Base-by-base conservation (phyloP, 2,888 invertebrate genomes). In the Chrysolina oricalcia region DNA sequence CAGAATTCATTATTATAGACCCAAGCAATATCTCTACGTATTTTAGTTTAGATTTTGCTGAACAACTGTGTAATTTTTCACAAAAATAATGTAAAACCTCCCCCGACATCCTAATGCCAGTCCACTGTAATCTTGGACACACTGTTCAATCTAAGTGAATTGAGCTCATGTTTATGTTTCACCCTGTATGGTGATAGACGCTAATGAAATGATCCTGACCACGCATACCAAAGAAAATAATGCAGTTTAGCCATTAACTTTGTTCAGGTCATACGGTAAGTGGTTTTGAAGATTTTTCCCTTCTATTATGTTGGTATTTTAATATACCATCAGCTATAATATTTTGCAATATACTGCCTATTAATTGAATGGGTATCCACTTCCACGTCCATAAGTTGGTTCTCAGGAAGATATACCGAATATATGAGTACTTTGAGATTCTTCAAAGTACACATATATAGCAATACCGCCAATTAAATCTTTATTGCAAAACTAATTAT, bases 311-410 rank as follows among this genome's bases (percentile, higher is more conserved):
- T 71, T 74, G 78, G 71, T 71, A 76, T 78, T 76, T 76, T 76
- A 75, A 73, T 75, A 66, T 62, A 64, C 72, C 70, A 59, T 62
- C 50, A 72, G 71, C 67, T 62, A 69, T 73, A 69, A 75, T 73
- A 76, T 75, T 73, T 75, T 59, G 74, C 73, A 73, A 78, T 78
- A 74, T 74, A 73, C 72, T 65, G 53, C 59, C 73, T 66, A 72
- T 74, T 76, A 78, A 76, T 72, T 76, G 72, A 72, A 75, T 72
- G 41, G 69, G 63, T 69, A 73, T 73, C 50, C 50, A 63, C 68
- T 67, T 62, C 67, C 67, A 73, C 65, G 70, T 70, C 70, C 19
- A 48, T 70, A 62, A 62, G 59, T 69, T 62, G 70, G 70, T 75
- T 75, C 75, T 48, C 75, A 64, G 68, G 59, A 59, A 65, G 70